Base-by-base conservation (phyloP, 2,113 vertebrate species). In the Motacilla alba region DNA sequence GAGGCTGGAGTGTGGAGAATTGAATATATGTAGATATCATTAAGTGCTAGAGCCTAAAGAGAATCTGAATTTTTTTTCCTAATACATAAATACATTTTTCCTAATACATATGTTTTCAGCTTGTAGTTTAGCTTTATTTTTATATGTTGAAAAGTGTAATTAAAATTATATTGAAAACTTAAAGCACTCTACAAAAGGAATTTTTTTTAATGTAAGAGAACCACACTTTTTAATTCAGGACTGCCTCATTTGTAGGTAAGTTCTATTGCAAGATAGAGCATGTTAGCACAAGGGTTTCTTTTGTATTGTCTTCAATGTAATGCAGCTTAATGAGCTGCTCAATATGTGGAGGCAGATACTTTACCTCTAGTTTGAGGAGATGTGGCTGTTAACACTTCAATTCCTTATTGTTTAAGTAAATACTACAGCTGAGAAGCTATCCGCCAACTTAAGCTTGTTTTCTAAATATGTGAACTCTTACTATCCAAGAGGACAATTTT, bases 121-220 rank as follows among this genome's bases (percentile, higher is more conserved):
- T 37, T 88, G 67, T 93, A 86, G 22, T 24, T 93, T 62, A 85
- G 72, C 46, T 95, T 96, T 96, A 94, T 93, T 96, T 92, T 97
- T 96, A 33, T 94, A 94, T 75, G 60, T 81, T 91, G 59, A 87
- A 75, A 91, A 72, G 13, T 77, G 22, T 80, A 70, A 89, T 93
- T 93, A 77, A 94, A 91, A 56, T 75, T 55, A 43, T 83, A 81
- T 3, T 70, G 44, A 84, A 90, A 90, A 44, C 15, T 50, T 64
- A 91, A 85, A 78, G 9, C 53, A 75, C 27, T 75, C 18, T 41
- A 67, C 2, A 31, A 84, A 83, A 37, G 9, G 9, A 5, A 35
- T 35, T 20, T 50, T 87, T 91, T 92, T 60, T 90, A 22, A 43
- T 41, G 13, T 52, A 74, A 47, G 21, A 80, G 35, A 89, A 43